Conservation (phyloP, 2,113 vertebrate genomes). For the Gallinago media region DNA sequence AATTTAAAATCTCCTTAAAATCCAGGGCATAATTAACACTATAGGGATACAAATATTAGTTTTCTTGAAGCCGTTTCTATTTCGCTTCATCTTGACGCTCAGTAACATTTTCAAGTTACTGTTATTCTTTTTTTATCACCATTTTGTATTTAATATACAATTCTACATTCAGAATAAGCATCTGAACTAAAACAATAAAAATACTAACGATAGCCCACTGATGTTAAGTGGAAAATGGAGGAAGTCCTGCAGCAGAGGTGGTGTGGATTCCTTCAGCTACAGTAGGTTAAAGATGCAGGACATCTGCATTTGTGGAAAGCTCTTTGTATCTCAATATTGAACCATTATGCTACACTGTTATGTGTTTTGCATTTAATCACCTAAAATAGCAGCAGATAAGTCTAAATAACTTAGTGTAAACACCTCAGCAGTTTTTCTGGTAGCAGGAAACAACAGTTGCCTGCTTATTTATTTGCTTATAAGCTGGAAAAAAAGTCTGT, state of each 20-base stretch:
- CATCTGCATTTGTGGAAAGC: background rate
- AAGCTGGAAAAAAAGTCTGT: background rate
- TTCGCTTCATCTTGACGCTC: constrained; percentile 63
- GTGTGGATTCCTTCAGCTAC: background rate
- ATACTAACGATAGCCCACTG: background rate
- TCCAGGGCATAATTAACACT: constrained; percentile 78
- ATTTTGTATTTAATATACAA: background rate
- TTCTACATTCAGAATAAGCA: background rate
- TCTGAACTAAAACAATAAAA: background rate
- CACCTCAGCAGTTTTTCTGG: background rate
- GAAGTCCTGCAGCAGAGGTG: background rate
- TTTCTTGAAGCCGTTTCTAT: constrained; percentile 74
- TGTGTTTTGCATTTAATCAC: background rate
- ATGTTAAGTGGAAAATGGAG: background rate
- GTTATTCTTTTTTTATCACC: background rate
- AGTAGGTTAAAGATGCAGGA: background rate
- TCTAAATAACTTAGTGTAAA: background rate
- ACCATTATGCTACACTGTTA: background rate
- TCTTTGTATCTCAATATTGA: background rate
- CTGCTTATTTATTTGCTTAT: background rate
- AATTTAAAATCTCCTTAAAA: constrained; percentile 79
- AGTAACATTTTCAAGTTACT: constrained; percentile 40
- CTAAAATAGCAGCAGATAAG: background rate
- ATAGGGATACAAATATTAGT: constrained; percentile 76
- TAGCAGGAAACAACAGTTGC: background rate